phyloP scores from a whole-genome alignment of 2,797 vertebrate genomes.

The Salmo trutta region DNA sequence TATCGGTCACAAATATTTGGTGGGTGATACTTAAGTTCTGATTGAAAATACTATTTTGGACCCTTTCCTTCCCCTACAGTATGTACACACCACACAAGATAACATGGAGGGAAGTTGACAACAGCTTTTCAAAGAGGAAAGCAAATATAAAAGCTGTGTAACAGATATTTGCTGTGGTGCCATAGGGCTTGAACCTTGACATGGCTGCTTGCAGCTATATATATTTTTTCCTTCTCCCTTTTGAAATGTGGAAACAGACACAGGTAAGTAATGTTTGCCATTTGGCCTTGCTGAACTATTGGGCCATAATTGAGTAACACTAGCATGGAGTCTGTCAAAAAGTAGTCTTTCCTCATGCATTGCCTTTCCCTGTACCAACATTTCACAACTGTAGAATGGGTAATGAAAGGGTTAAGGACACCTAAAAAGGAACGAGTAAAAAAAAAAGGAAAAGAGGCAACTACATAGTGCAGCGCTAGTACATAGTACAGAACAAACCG shows the following conservation, averaged over 20 bases:
- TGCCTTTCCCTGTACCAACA: slow-evolving; percentile 16
- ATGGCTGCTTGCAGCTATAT: not conserved
- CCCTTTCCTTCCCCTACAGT: slow-evolving; percentile 32
- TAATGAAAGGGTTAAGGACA: slow-evolving; percentile 34
- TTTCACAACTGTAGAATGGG: not conserved
- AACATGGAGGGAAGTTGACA: slow-evolving; percentile 15
- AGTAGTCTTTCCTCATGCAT: slow-evolving; percentile 14
- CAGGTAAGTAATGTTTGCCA: slow-evolving; percentile 28
- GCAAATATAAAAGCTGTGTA: not conserved
- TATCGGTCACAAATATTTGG: not conserved
- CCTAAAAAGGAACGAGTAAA: slow-evolving; percentile 18
- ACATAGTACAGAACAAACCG: slow-evolving; percentile 46
- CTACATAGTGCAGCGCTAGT: slow-evolving; percentile 48
- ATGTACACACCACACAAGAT: slow-evolving; percentile 18
- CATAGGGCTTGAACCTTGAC: not conserved
- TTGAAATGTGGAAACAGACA: slow-evolving; percentile 43
- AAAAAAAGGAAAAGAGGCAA: slow-evolving; percentile 14
- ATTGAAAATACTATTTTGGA: slow-evolving; percentile 22
- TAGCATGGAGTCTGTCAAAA: slow-evolving; percentile 28
- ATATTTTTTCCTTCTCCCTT: slow-evolving; percentile 40
- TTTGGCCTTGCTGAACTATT: slow-evolving; percentile 15
- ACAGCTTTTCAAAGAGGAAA: slow-evolving; percentile 11
- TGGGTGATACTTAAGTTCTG: slow-evolving; percentile 3
- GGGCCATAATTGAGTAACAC: slow-evolving; percentile 25
- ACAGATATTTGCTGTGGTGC: not conserved